Evolutionary conservation across 92 coral and sea anemone genomes (phyloP), one percentile per base, ranked within the genome.

Genomic region (Porites evermanni): DNA sequence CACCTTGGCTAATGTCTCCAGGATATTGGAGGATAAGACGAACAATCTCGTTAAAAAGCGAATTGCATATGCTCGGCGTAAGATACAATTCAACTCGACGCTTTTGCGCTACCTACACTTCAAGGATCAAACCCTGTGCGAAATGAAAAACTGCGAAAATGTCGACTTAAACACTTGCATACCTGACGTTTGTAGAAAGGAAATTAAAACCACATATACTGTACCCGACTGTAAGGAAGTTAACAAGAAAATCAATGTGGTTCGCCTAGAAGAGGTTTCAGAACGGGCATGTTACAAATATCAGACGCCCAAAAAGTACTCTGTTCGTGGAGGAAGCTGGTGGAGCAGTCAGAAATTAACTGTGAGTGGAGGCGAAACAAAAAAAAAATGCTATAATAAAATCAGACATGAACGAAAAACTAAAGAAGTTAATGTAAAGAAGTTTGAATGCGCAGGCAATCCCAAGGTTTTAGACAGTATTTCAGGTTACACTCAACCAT

Each of bases 181-280:
- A 64, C 89, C 92, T 14, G 56, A 47, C 17, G 64, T 84, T 2
- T 89, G 92, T 29, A 82, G 59, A 63, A 74, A 74, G 6, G 21
- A 74, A 20, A 29, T 79, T 1, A 18, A 12, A 1, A 60, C 64
- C 12, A 38, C 21, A 7, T 84, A 79, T 23, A 0, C 51, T 14
- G 82, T 83, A n/a, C 89, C 83, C 2, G 58, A 44, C 7, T 89
- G 92, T 50, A 12, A 51, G 7, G 64, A 53, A 8, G 29, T n/a
- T 7, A 23, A 38, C 0, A 68, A 52, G 32, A 7, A 13, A 19
- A 26, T 78, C 20, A 53, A 23, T n/a, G 85, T 23, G 1, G 77
- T 64, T 11, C 24, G 16, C 18, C n/a, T 78, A 14, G 24, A 4
- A 6, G 0, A 53, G 21, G 8, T 18, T 13, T 52, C n/a, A 14